Base-by-base conservation (phyloP, 1,140 invertebrate genomes). In the Probaryconus sp. region DNA sequence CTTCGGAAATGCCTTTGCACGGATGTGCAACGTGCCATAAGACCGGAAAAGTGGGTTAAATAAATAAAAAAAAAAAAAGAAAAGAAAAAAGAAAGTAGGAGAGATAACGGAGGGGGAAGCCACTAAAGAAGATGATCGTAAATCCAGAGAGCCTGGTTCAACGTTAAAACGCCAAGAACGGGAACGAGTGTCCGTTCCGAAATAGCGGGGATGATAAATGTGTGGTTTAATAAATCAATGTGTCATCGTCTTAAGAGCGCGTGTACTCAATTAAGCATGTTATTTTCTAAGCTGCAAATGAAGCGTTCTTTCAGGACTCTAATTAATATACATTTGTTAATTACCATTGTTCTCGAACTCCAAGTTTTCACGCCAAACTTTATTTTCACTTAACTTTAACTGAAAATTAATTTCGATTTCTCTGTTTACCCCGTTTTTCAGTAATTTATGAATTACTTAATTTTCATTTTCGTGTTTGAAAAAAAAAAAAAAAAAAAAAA, bases 11-110 rank as follows among this genome's bases (percentile, higher is more conserved):
- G 72, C 42, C 47, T 76, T 76, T 67, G 60, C 68, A 48, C 68
- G 68, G 43, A 76, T 76, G 74, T 76, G 74, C 74, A 76, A 68
- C 63, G 68, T 71, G 51, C 60, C 65, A 33, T 76, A 48, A 50
- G 72, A 58, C 68, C 58, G 63, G 68, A 76, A 76, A 76, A 76
- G 74, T 76, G 74, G 74, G 74, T 76, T 72, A 76, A 71, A 68
- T 64, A 56, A 67, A 42, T 61, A 31, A 67, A 71, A 71, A 71
- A 64, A 43, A 2, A 10, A n/a, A 31, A 31, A 55, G 58, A 65
- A 51, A 31, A 42, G n/a, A 21, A 11, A 61, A 40, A 21, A 35
- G 5, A 26, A n/a, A n/a, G n/a, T n/a, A n/a, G n/a, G n/a, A n/a
- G 43, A 47, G 31, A 48, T 48, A 70, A 61, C 55, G 35, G 18